Evolutionary conservation across 2,888 invertebrate species (phyloP).

Genomic region (Ectropis crepuscularia): DNA sequence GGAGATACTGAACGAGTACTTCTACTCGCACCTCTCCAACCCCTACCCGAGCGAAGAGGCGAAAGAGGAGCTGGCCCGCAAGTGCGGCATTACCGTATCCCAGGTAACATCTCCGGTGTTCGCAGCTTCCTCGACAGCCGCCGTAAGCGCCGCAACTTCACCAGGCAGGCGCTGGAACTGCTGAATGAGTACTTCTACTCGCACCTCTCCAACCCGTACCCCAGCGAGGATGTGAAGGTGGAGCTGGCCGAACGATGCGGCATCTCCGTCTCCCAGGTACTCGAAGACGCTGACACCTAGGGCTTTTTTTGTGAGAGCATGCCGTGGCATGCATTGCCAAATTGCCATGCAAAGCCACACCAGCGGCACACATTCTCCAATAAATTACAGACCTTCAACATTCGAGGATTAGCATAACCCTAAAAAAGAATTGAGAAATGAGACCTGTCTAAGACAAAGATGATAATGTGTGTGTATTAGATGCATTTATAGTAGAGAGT

Average conservation of each 20-base stretch:
- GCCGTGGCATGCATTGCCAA: too few relatives aligned
- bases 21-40: slow-evolving; percentile 99
- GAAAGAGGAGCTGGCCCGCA: slow-evolving; percentile 99
- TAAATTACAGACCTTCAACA: too few relatives aligned
- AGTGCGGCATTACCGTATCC: slow-evolving; percentile 99
- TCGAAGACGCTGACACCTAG: too few relatives aligned
- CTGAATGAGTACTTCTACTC: slow-evolving; percentile 99
- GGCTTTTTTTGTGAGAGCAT: too few relatives aligned
- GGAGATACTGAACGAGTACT: slow-evolving; percentile 99
- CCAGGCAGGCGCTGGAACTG: slow-evolving; percentile 98
- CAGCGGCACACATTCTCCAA: too few relatives aligned
- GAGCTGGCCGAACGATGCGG: slow-evolving; percentile 97
- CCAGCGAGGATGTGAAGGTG: slow-evolving; percentile 98
- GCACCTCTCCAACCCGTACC: slow-evolving; percentile 98
- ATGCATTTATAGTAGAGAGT: too few relatives aligned
- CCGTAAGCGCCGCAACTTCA: slow-evolving; percentile 96
- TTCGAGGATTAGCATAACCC: too few relatives aligned
- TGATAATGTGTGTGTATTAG: too few relatives aligned
- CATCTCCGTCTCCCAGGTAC: slow-evolving; percentile 96
- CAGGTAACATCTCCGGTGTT: slow-evolving; percentile 71
- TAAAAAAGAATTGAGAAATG: too few relatives aligned
- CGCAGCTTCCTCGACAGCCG: slow-evolving; percentile 87
- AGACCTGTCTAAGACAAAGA: too few relatives aligned
- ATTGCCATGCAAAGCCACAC: too few relatives aligned
- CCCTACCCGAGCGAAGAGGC: slow-evolving; percentile 99